These are phyloP conservation scores for Malacoraja senta DNA, from an alignment of 2,797 vertebrate genomes.

Conservation along the genomic window DNA sequence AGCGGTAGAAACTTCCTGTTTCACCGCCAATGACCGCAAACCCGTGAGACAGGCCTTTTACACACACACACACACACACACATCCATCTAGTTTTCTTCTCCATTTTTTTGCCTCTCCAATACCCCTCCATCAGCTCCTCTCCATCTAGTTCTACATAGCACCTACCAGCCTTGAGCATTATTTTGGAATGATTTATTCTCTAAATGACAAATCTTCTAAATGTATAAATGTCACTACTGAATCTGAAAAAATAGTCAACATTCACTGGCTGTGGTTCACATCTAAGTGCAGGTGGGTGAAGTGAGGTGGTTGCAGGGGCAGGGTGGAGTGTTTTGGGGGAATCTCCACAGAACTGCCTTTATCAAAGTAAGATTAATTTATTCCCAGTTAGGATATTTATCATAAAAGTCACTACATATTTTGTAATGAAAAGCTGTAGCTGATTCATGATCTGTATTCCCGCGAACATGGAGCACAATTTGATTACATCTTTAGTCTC, in stretches of 20 bases:
- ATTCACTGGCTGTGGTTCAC: too few species aligned
- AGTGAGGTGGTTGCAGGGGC: too few species aligned
- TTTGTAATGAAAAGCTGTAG: neutral
- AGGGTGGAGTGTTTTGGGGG: neutral
- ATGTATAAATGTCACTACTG: neutral
- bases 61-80: too few species aligned
- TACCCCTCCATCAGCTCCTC: too few species aligned
- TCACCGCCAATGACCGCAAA: too few species aligned
- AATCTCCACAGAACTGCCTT: neutral
- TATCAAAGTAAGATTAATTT: neutral
- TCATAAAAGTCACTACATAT: neutral
- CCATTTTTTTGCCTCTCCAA: too few species aligned
- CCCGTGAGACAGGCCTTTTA: too few species aligned
- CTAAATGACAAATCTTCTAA: neutral
- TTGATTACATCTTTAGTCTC: neutral
- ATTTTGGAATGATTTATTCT: neutral
- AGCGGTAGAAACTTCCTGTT: too few species aligned
- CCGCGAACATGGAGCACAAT: too few species aligned
- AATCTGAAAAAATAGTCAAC: neutral
- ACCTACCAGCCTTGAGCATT: neutral
- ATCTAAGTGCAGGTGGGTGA: neutral
- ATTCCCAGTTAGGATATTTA: neutral
- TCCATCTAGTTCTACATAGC: too few species aligned
- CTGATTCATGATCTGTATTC: too few species aligned
- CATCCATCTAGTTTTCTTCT: too few species aligned